Base-by-base conservation (phyloP, 2,888 invertebrate genomes). In the Drosophila histrio region DNA sequence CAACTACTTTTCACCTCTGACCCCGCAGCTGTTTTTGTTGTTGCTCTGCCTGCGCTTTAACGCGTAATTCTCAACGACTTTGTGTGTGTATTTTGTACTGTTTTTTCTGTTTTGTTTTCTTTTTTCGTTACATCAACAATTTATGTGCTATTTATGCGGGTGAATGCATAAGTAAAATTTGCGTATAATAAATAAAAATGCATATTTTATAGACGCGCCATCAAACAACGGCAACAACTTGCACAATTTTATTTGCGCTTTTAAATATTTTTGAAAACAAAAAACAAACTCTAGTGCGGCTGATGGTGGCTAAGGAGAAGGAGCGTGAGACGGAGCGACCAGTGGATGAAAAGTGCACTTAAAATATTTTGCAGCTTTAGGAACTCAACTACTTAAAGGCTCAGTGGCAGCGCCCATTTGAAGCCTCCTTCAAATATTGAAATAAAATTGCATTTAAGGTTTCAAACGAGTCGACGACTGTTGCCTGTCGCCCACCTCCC, bases 101-200 rank as follows among this genome's bases (percentile, higher is more conserved):
- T 65, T 56, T 30, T 28, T 22, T 38, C n/a, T 30, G 1, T 36
- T 28, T 54, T 61, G 52, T 47, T 36, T 50, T 47, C 26, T 44
- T 46, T 54, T 60, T 63, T 61, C 59, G 60, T 65, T 65, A 44
- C 57, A 58, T 67, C 50, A 52, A 69, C 69, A 67, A 64, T 77
- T 74, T 76, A 65, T 77, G 59, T 72, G 61, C 67, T 70, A 70
- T 72, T 80, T 68, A 78, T 82, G 82, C 77, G 80, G 77, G 79
- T 80, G 84, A 82, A 78, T 80, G 80, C 77, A 80, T 84, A 84
- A 73, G 73, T 68, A 82, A 79, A 70, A 69, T 84, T 70, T 72
- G 63, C 67, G 66, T 64, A 69, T 72, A 68, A 66, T 71, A 81
- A 80, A 84, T 82, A 80, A 82, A 75, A 79, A 53, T 79, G 66